Conservation (phyloP, 2,797 vertebrate genomes). For the Phrynocephalus guinanensis region DNA sequence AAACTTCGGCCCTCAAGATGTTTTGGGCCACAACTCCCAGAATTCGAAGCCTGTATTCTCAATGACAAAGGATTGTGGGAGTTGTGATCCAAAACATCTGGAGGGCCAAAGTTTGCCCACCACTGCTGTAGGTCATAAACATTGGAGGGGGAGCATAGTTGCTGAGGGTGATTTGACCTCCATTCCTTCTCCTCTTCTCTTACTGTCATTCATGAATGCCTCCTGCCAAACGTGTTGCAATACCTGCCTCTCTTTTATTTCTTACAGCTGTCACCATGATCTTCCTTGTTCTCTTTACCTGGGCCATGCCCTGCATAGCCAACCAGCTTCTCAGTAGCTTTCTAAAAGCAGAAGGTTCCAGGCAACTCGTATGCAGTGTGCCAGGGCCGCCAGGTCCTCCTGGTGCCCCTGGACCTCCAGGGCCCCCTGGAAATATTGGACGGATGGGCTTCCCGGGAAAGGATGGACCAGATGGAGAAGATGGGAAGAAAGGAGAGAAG, state of each 20-base stretch:
- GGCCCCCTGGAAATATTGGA: slow-evolving; percentile 84
- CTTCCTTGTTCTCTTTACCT: slow-evolving; percentile 80
- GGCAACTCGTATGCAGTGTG: slow-evolving; percentile 90
- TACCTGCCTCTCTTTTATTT: background rate
- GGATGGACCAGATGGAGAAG: slow-evolving; percentile 91
- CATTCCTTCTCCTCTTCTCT: background rate
- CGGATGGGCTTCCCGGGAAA: slow-evolving; percentile 90
- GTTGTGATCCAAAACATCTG: too few relatives aligned
- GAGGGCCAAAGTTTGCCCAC: too few relatives aligned
- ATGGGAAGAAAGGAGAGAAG: slow-evolving; percentile 86
- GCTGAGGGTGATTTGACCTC: background rate
- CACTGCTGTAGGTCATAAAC: too few relatives aligned
- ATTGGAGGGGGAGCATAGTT: background rate
- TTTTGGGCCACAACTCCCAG: too few relatives aligned
- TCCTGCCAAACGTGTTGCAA: background rate
- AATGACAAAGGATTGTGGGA: too few relatives aligned
- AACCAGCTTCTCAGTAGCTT: slow-evolving; percentile 78
- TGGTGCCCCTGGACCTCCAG: slow-evolving; percentile 84
- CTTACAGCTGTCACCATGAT: slow-evolving; percentile 81
- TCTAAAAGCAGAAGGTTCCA: slow-evolving; percentile 76
- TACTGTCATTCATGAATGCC: accelerated
- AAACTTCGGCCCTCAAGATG: too few relatives aligned
- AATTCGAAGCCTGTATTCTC: too few relatives aligned
- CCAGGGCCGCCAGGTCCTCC: slow-evolving; percentile 89
- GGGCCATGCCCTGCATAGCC: slow-evolving; percentile 79